Base-by-base conservation (phyloP, 2,888 invertebrate genomes). In the Tetragnatha montana region DNA sequence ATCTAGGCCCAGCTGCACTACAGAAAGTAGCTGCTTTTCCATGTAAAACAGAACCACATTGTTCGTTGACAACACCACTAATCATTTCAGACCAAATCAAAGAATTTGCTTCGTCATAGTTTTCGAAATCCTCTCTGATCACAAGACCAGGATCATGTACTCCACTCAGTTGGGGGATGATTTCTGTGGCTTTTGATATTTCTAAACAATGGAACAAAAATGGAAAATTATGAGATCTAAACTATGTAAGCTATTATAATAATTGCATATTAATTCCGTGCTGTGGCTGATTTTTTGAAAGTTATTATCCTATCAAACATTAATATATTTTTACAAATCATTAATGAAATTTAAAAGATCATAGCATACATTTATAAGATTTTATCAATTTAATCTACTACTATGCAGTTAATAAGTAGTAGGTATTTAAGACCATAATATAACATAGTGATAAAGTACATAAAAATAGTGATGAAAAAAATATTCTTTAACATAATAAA, bases 61-160 rank as follows among this genome's bases (percentile, higher is more conserved):
- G 91, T n/a, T 92, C 91, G 74, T 92, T 91, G 4, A 93, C 89
- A 17, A 90, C 91, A 6, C 92, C 92, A 47, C 93, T 93, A 19
- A 79, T 76, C 47, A 88, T 49, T 85, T 91, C 92, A 91, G 91
- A 93, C 93, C 93, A 93, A 10, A 92, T 84, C 10, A 92, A 87
- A 0, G 91, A 85, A 80, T 92, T 86, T 74, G 93, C 88, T 70
- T 84, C 89, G 22, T 88, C 79, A 47, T 91, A 91, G 22, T 92
- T 92, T 80, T 93, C 94, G 92, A 94, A 94, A 89, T 93, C 93
- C 87, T 94, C 94, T 88, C 93, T 92, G 19, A 94, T 92, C 21
- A 93, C 92, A 6, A 93, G 91, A 6, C 93, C 93, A 47, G 93
- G 92, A 51, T 93, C 92, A 87, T 93, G 92, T 8, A 93, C 76